Evolutionary conservation across 2,797 vertebrate species (phyloP).

Genomic region (Halcyon chelicuti): DNA sequence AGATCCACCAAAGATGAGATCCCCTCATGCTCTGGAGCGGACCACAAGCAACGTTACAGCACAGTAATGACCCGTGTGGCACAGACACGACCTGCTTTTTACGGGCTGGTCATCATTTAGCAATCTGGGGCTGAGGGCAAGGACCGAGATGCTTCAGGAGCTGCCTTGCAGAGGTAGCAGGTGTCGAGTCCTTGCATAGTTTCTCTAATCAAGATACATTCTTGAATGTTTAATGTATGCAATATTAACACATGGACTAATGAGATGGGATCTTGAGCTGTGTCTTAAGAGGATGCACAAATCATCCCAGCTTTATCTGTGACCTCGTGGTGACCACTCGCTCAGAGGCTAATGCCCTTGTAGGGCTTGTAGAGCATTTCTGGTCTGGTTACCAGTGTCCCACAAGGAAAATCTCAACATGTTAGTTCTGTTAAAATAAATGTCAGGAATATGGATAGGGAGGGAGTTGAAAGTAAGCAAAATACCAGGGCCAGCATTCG

Average conservation of each 20-base stretch:
- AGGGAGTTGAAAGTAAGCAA: neutral
- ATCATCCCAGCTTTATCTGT: neutral
- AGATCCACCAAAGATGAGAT: neutral
- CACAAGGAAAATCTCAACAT: neutral
- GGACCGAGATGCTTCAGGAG: neutral
- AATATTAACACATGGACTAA: neutral
- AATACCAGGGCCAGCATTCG: neutral
- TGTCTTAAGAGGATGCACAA: neutral
- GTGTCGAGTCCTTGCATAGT: neutral
- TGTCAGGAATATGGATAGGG: neutral
- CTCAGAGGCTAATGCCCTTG: neutral
- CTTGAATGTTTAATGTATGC: neutral
- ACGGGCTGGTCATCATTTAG: neutral
- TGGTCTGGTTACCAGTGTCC: neutral
- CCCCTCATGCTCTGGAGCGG: neutral
- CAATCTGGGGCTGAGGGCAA: neutral
- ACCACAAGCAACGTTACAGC: neutral
- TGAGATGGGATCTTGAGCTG: neutral
- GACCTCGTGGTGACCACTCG: neutral
- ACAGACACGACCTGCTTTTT: neutral
- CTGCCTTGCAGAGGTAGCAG: neutral
- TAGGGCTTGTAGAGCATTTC: neutral
- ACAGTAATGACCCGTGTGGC: neutral
- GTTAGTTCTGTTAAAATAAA: neutral
- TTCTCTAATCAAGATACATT: neutral